Base-by-base conservation (phyloP, 2,888 invertebrate species). In the Lycocerus yunnanus region DNA sequence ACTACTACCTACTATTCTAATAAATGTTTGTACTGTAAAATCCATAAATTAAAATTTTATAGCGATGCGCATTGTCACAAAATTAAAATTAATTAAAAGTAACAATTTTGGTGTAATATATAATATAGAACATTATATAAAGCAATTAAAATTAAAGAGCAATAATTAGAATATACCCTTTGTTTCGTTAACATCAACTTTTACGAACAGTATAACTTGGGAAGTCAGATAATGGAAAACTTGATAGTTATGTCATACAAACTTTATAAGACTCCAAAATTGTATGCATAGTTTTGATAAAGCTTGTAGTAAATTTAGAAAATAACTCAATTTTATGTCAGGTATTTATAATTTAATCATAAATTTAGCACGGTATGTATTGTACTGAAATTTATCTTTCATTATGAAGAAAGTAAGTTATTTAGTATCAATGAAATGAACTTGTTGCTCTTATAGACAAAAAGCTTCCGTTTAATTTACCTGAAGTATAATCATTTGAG, bases 271-370 rank as follows among this genome's bases (percentile, higher is more conserved):
- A 72, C 21, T 65, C 68, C 20, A 72, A 63, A 61, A 68, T 72
- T 72, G 61, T 68, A 67, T 63, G 59, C 69, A 69, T 69, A 73
- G 73, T 73, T 73, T 69, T 69, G 66, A 24, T 58, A 73, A 73
- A 73, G 69, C 63, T 73, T 60, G 8, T 69, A 70, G 69, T 73
- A 73, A 73, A 73, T 73, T 73, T 58, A 69, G 66, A 59, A 70
- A 43, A 73, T 69, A 69, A 73, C 63, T 71, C 71, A 58, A 67
- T 68, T 60, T 61, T 43, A 63, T 68, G 68, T 61, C 72, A 68
- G 27, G 63, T 68, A 58, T 68, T 63, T 67, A 43, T 61, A 68
- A 61, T 72, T 74, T 63, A 69, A 67, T 66, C 63, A 67, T 43
- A 43, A 43, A 43, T 43, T 43, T n/a, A 43, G 43, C 43, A n/a